A percentile compares a stretch with the other conserved stretches of the same genome.
These are phyloP conservation scores for Mimumesa dahlbomi DNA, from an alignment of 2,888 invertebrate species.

Conservation along the genomic window DNA sequence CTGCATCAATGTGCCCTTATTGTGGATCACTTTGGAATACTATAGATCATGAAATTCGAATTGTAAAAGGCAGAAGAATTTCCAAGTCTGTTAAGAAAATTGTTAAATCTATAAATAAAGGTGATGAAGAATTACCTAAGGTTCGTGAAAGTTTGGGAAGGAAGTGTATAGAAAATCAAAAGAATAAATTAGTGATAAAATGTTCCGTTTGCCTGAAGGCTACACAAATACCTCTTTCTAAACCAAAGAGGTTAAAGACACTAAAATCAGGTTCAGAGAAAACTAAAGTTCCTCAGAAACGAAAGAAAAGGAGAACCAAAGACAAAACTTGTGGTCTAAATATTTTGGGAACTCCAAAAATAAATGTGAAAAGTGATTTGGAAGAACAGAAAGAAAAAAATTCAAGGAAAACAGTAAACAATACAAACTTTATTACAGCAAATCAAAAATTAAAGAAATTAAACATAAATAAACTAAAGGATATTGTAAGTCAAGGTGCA, in stretches of 20 bases:
- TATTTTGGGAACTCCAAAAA: slow-evolving; percentile 50
- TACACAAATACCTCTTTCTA: slow-evolving; percentile 63
- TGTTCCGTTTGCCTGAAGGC: slow-evolving; percentile 70
- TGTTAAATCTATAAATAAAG: slow-evolving; percentile 35
- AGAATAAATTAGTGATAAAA: slow-evolving; percentile 69
- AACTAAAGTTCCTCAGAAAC: slow-evolving; percentile 57
- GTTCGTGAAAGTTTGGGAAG: slow-evolving; percentile 58
- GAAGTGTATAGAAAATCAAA: slow-evolving; percentile 67
- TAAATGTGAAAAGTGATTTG: slow-evolving; percentile 5
- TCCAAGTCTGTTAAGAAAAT: slow-evolving; percentile 65
- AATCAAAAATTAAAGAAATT: slow-evolving; percentile 65
- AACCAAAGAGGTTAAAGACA: slow-evolving; percentile 63
- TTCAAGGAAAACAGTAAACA: slow-evolving; percentile 39
- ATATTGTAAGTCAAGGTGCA: slow-evolving; percentile 61
- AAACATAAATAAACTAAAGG: slow-evolving; percentile 69
- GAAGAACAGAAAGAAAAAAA: slow-evolving; percentile 18
- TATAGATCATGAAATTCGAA: slow-evolving; percentile 59
- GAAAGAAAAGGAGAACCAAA: slow-evolving; percentile 75
- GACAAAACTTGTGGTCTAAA: slow-evolving; percentile 80
- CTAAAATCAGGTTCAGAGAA: background rate
- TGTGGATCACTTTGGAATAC: slow-evolving; percentile 72
- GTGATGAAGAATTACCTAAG: slow-evolving; percentile 51
- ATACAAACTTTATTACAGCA: slow-evolving; percentile 47
- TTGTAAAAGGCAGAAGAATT: slow-evolving; percentile 57
- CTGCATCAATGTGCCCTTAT: slow-evolving; percentile 65